These are phyloP conservation scores for Phalacrocorax carbo DNA, from an alignment of 2,113 vertebrate genomes.

Conservation along the genomic window DNA sequence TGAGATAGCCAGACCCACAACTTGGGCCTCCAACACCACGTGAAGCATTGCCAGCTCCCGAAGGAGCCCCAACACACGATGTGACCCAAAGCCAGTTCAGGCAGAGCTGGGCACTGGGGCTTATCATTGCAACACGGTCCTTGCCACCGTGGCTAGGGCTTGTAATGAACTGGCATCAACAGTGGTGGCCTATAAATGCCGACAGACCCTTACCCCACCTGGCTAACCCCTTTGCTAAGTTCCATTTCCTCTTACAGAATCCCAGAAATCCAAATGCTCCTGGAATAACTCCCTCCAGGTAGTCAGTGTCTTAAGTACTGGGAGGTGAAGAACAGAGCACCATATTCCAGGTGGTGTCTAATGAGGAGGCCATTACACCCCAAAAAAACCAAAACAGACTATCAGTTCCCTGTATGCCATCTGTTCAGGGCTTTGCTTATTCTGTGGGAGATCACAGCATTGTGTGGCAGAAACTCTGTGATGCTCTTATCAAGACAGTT, in stretches of 20 bases:
- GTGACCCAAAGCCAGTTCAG: fast-evolving
- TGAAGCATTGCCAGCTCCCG: not conserved
- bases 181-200: no score
- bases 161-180: not conserved
- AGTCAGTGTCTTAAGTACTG: not conserved
- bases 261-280: not conserved
- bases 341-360: not conserved
- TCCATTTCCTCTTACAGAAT: not conserved
- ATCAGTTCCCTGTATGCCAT: not conserved
- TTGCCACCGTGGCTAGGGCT: not conserved
- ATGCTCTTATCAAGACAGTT: not conserved
- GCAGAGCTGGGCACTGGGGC: not conserved
- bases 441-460: fast-evolving
- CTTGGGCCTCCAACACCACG: fast-evolving
- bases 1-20: not conserved
- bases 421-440: not conserved
- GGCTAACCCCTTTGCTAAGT: not conserved
- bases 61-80: fast-evolving
- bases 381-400: no score
- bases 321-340: no score
- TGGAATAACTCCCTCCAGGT: no score
- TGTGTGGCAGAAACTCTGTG: not conserved
- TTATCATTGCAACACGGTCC: fast-evolving
- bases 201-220: not conserved
- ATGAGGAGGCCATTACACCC: not conserved